Evolutionary conservation across 2,113 vertebrate species (phyloP).

Genomic region (Chamaea fasciata): DNA sequence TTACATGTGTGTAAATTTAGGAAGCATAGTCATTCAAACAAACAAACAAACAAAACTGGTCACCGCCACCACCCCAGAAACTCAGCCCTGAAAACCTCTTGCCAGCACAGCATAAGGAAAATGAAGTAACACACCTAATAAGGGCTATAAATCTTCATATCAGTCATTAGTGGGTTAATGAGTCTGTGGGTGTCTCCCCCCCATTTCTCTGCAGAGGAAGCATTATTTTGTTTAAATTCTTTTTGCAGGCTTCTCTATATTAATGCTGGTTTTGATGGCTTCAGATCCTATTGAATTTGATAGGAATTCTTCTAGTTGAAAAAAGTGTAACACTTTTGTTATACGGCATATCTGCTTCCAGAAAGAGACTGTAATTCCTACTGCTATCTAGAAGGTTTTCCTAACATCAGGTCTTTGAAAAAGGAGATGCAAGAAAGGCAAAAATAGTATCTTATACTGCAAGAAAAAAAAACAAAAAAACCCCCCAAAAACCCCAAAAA

Average conservation of each 20-base stretch:
- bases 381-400: not conserved
- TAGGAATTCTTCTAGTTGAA: not conserved
- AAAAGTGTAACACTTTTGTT: not conserved
- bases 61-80: not conserved
- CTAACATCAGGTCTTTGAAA: not conserved
- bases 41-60: rapidly evolving
- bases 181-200: not conserved
- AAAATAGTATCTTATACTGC: not conserved
- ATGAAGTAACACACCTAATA: not conserved
- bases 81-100: not conserved
- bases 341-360: not conserved
- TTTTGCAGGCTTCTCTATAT: not conserved
- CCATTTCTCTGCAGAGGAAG: not conserved
- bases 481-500: too few relatives aligned
- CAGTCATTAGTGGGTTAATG: not conserved
- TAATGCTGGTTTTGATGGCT: not conserved
- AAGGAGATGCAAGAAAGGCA: not conserved
- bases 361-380: not conserved
- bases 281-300: not conserved
- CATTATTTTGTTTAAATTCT: not conserved
- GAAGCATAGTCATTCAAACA: not conserved
- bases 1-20: not conserved
- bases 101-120: not conserved
- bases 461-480: not conserved
- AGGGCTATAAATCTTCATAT: not conserved